phyloP scores from a whole-genome alignment of 2,888 invertebrate genomes.

The Myopa testacea region DNA sequence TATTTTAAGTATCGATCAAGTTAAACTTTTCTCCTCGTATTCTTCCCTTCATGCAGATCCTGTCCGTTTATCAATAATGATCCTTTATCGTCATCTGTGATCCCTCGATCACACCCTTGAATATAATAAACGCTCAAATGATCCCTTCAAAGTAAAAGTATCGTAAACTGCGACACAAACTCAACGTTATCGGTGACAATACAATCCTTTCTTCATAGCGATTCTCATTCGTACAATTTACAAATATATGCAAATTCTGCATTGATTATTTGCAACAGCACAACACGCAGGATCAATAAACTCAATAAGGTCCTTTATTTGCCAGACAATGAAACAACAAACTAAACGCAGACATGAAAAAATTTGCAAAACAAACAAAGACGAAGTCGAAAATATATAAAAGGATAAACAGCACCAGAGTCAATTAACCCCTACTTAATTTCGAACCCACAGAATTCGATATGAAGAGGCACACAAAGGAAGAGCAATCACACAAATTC shows the following conservation, averaged over 20 bases:
- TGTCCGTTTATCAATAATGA: too few species aligned
- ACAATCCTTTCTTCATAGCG: too few species aligned
- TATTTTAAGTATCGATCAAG: too few species aligned
- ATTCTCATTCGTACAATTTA: background rate
- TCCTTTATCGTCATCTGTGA: too few species aligned
- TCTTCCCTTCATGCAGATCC: too few species aligned
- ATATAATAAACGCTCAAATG: too few species aligned
- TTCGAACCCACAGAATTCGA: constrained; percentile 12
- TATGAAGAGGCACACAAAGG: background rate
- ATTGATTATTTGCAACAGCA: constrained; percentile 4
- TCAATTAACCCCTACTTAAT: constrained; percentile 37
- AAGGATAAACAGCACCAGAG: constrained; percentile 4
- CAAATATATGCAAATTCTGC: background rate
- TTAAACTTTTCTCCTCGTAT: too few species aligned
- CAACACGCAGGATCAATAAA: background rate
- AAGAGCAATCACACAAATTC: background rate
- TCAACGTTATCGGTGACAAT: too few species aligned
- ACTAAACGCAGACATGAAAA: constrained; percentile 26
- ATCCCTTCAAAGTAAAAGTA: too few species aligned
- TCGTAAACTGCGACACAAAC: too few species aligned
- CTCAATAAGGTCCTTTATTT: constrained; percentile 5
- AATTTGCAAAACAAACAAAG: constrained; percentile 24
- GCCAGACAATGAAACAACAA: constrained; percentile 20
- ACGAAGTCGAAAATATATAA: constrained; percentile 1
- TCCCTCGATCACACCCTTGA: too few species aligned